Percentiles rank a stretch among this genome's conserved stretches.
phyloP scores from a whole-genome alignment of 2,113 vertebrate genomes.

The Rhipidura dahli region DNA sequence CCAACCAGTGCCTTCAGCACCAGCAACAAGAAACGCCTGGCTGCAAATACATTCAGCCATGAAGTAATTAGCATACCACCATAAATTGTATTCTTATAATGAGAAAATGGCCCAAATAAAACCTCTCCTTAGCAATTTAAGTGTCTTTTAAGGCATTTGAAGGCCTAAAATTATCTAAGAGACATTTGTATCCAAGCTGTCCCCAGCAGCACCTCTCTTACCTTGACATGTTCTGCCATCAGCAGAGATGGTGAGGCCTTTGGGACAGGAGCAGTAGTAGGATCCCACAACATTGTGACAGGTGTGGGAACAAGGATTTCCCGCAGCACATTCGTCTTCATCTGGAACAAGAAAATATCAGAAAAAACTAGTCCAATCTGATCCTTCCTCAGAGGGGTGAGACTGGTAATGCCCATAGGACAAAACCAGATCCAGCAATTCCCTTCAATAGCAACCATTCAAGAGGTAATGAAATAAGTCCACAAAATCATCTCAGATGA shows the following conservation, averaged over 20 bases:
- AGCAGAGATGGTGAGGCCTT: slow-evolving; percentile 88
- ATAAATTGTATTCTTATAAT: background rate
- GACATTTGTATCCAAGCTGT: background rate
- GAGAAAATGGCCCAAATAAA: background rate
- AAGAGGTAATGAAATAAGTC: background rate
- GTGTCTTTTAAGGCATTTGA: background rate
- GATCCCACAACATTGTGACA: slow-evolving; percentile 91
- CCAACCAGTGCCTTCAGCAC: accelerated
- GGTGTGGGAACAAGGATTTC: slow-evolving; percentile 88
- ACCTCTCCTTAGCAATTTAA: background rate
- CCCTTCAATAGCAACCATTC: background rate
- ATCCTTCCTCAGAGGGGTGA: background rate
- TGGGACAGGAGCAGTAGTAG: slow-evolving; percentile 92
- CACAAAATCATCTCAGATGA: background rate
- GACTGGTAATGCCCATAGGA: background rate
- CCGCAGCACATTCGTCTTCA: slow-evolving; percentile 85
- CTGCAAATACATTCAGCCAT: too few species aligned
- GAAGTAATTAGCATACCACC: background rate
- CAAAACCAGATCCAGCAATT: background rate
- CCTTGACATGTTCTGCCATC: slow-evolving; percentile 93
- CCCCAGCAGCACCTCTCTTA: slow-evolving; percentile 27
- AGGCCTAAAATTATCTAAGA: background rate
- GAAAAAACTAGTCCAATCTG: background rate
- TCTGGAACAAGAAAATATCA: slow-evolving; percentile 70
- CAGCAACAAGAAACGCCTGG: background rate